A percentile compares a stretch with the other conserved stretches of the same genome.
Evolutionary conservation across 2,113 vertebrate species (phyloP).

Genomic region (Tetrax tetrax): DNA sequence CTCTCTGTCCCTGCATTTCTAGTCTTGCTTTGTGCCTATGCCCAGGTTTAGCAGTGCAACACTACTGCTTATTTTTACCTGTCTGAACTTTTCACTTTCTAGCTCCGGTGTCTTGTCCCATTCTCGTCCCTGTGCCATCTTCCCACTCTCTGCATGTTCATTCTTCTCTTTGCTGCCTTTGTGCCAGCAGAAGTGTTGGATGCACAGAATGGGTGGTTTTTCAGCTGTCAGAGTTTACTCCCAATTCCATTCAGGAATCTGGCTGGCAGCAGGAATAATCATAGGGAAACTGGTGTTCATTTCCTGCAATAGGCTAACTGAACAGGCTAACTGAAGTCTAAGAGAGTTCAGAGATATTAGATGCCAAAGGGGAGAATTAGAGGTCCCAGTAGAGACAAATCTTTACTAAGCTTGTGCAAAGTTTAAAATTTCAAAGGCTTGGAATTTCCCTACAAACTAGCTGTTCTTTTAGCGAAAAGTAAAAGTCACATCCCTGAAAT

Average conservation of each 20-base stretch:
- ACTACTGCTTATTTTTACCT: background rate
- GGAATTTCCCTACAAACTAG: background rate
- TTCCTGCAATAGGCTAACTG: background rate
- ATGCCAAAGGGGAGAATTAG: background rate
- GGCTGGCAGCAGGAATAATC: background rate
- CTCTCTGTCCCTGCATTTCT: background rate
- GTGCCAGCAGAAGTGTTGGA: background rate
- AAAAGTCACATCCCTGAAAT: background rate
- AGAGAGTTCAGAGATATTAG: background rate
- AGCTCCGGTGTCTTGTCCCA: background rate
- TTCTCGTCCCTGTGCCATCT: background rate
- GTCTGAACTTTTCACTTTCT: background rate
- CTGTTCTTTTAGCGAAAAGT: background rate
- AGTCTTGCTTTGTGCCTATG: background rate
- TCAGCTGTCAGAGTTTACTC: background rate
- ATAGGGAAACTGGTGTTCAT: background rate
- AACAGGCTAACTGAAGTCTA: background rate
- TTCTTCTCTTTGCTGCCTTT: background rate
- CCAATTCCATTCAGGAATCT: background rate
- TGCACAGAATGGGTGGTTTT: background rate
- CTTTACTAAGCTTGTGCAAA: background rate
- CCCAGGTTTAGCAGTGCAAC: background rate
- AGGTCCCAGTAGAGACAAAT: background rate
- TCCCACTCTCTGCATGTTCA: background rate
- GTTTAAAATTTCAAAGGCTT: background rate